Conservation (phyloP, 1,140 invertebrate genomes). For the Drosophila persimilis region DNA sequence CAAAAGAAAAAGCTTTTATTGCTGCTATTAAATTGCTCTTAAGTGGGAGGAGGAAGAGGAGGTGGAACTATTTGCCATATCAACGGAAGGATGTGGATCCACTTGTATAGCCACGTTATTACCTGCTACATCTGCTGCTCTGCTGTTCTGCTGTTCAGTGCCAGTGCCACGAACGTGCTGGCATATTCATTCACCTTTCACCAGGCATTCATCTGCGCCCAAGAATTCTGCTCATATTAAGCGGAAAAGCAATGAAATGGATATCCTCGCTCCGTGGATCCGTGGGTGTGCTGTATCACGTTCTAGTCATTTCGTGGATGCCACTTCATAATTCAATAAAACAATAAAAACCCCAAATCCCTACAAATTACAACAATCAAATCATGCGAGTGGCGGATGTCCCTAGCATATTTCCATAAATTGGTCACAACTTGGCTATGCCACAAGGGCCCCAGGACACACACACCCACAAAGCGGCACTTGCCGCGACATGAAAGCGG, state of each 20-base stretch:
- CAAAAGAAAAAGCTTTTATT: slow-evolving; percentile 22
- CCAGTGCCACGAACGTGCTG: slow-evolving; percentile 25
- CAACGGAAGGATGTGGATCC: slow-evolving; percentile 4
- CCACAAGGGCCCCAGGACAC: slow-evolving; percentile 23
- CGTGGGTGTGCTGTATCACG: slow-evolving; percentile 59
- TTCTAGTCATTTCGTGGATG: slow-evolving; percentile 68
- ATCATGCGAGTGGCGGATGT: slow-evolving; percentile 41
- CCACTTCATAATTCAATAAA: slow-evolving; percentile 82
- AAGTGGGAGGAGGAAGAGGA: slow-evolving; percentile 1
- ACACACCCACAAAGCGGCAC: slow-evolving; percentile 20
- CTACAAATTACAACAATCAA: slow-evolving; percentile 81
- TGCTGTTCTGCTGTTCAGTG: neutral
- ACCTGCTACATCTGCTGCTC: slow-evolving; percentile 19
- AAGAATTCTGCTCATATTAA: slow-evolving; percentile 55
- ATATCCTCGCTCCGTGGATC: slow-evolving; percentile 1
- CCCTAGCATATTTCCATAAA: slow-evolving; percentile 72
- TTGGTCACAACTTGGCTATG: slow-evolving; percentile 75
- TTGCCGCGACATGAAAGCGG: slow-evolving; percentile 22
- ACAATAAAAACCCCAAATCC: slow-evolving; percentile 78
- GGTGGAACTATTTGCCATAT: slow-evolving; percentile 10
- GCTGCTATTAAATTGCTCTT: slow-evolving; percentile 48
- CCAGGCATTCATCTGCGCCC: slow-evolving; percentile 54
- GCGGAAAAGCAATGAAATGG: slow-evolving; percentile 17
- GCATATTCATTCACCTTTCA: slow-evolving; percentile 61
- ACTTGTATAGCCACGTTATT: slow-evolving; percentile 9